Conservation (phyloP, 2,888 invertebrate genomes). For the Malthinus flaveolus region DNA sequence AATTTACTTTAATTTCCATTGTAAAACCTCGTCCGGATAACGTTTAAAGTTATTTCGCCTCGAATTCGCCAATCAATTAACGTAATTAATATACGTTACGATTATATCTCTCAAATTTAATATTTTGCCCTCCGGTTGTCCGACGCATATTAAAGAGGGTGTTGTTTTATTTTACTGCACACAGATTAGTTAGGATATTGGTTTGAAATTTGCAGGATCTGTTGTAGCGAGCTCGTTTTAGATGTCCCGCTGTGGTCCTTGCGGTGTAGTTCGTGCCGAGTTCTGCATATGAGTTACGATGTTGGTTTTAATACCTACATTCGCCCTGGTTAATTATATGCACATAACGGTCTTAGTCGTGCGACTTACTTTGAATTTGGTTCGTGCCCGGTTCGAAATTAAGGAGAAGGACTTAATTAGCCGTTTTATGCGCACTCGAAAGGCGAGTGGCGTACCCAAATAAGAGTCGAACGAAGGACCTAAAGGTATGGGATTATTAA, state of each 20-base stretch:
- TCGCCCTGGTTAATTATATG: slow-evolving; percentile 13
- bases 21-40: too few relatives aligned
- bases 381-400: not conserved
- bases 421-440: slow-evolving; percentile 6
- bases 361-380: not conserved
- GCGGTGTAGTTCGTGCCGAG: slow-evolving; percentile 25
- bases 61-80: too few relatives aligned
- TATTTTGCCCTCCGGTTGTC: not conserved
- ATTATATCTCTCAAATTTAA: too few relatives aligned
- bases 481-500: slow-evolving; percentile 23
- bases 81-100: too few relatives aligned
- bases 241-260: slow-evolving; percentile 32
- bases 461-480: slow-evolving; percentile 19
- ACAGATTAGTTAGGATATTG: not conserved
- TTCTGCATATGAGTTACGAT: slow-evolving; percentile 32
- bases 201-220: not conserved
- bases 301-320: slow-evolving; percentile 26
- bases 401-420: slow-evolving; percentile 1
- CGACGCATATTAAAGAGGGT: not conserved
- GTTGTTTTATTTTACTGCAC: not conserved
- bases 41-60: too few relatives aligned
- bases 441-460: slow-evolving; percentile 2
- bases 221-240: slow-evolving; percentile 18
- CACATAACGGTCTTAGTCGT: not conserved
- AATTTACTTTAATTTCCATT: not conserved